Evolutionary conservation across 2,797 vertebrate genomes (phyloP).

Genomic region (Thripadectes ignobilis): DNA sequence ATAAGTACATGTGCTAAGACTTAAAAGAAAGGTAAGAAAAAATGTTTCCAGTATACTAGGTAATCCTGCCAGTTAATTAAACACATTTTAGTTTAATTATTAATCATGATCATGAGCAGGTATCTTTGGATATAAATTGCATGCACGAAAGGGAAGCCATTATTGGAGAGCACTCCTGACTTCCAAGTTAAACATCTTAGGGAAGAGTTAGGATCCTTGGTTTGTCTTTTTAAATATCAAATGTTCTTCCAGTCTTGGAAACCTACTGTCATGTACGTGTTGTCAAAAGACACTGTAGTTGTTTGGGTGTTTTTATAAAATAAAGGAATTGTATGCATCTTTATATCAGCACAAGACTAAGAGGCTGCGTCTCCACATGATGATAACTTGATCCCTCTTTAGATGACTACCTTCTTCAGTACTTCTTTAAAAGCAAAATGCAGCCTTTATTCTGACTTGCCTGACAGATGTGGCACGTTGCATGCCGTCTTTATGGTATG

Average conservation of each 20-base stretch:
- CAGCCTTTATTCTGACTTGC: neutral
- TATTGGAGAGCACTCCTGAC: neutral
- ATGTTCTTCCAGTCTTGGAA: neutral
- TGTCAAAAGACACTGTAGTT: neutral
- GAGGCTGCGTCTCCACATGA: neutral
- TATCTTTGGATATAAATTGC: neutral
- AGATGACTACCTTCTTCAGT: neutral
- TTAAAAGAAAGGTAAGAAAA: neutral
- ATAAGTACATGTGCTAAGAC: neutral
- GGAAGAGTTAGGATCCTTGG: neutral
- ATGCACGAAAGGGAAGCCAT: neutral
- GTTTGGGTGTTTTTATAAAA: accelerated
- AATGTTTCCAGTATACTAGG: neutral
- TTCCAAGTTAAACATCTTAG: neutral
- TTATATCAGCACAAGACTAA: neutral
- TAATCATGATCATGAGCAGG: neutral
- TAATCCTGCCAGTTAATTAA: neutral
- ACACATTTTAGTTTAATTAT: neutral
- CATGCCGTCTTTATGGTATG: neutral
- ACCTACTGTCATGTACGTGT: neutral
- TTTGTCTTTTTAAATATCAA: neutral
- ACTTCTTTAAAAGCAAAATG: neutral
- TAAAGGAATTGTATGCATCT: neutral
- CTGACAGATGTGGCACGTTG: neutral
- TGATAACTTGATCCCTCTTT: neutral